Conservation (phyloP, 2,113 vertebrate genomes). For the Lophochroa leadbeateri region DNA sequence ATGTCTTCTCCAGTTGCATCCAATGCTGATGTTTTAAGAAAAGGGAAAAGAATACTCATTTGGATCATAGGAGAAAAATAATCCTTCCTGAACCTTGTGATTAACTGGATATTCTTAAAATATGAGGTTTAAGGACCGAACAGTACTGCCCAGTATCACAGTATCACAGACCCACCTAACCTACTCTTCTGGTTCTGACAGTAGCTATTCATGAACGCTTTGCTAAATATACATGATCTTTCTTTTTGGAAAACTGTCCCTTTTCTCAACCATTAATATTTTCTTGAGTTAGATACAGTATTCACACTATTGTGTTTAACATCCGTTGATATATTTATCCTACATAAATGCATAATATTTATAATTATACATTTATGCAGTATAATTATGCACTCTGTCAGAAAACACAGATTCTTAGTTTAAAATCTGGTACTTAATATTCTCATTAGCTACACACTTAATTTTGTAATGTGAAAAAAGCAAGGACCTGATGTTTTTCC, state of each 20-base stretch:
- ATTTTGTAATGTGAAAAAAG: neutral
- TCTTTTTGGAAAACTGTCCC: neutral
- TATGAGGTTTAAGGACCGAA: neutral
- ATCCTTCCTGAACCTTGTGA: neutral
- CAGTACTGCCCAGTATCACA: fast-evolving
- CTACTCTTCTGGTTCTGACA: neutral
- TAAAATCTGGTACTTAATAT: neutral
- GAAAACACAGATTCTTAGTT: neutral
- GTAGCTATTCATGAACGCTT: neutral
- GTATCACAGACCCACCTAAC: neutral
- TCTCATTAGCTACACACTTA: neutral
- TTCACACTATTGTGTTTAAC: neutral
- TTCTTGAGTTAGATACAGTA: neutral
- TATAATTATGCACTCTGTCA: neutral
- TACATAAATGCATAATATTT: neutral
- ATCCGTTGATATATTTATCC: neutral
- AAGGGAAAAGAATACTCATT: neutral
- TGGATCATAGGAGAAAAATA: neutral
- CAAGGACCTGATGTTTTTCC: neutral
- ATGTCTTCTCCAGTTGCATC: neutral
- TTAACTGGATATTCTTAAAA: neutral
- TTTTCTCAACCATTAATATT: neutral
- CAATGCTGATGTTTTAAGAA: neutral
- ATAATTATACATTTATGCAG: neutral
- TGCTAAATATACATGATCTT: neutral